A percentile compares a stretch with the other conserved stretches of the same genome.
Evolutionary conservation across 1,140 invertebrate genomes (phyloP).

Genomic region (Cherax quadricarinatus): DNA sequence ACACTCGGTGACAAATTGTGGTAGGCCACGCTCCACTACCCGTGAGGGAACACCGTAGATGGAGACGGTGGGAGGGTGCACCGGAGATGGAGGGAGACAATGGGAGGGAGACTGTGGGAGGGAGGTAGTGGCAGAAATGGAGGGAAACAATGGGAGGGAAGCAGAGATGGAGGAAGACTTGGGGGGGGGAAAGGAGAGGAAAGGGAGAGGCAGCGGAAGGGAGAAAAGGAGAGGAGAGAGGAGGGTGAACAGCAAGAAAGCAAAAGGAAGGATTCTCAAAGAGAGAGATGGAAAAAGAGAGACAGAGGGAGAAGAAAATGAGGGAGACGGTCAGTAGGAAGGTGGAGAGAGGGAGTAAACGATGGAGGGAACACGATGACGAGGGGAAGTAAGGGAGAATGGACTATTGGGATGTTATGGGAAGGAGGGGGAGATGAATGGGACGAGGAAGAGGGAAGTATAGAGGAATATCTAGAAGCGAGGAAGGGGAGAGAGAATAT

Average conservation of each 20-base stretch:
- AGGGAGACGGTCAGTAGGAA: background rate
- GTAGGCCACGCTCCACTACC: constrained; percentile 33
- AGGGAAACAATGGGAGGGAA: background rate
- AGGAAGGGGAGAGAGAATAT: background rate
- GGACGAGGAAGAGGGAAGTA: no score
- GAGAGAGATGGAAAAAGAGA: background rate
- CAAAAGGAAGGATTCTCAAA: background rate
- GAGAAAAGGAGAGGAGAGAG: background rate
- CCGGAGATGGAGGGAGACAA: background rate
- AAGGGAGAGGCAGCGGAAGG: no score
- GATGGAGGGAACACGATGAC: background rate
- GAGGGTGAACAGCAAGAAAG: background rate
- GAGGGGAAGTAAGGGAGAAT: background rate
- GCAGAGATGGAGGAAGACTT: background rate
- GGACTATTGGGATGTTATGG: background rate
- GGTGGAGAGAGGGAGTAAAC: background rate
- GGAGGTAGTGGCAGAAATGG: background rate
- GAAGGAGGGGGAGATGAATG: background rate
- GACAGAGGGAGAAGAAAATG: background rate
- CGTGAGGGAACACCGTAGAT: background rate
- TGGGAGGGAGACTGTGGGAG: background rate
- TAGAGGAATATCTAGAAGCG: background rate
- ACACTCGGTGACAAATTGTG: constrained; percentile 47
- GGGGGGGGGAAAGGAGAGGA: no score
- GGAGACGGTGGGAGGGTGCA: background rate